Conservation (phyloP, 1,140 invertebrate genomes). For the Psix sp. region DNA sequence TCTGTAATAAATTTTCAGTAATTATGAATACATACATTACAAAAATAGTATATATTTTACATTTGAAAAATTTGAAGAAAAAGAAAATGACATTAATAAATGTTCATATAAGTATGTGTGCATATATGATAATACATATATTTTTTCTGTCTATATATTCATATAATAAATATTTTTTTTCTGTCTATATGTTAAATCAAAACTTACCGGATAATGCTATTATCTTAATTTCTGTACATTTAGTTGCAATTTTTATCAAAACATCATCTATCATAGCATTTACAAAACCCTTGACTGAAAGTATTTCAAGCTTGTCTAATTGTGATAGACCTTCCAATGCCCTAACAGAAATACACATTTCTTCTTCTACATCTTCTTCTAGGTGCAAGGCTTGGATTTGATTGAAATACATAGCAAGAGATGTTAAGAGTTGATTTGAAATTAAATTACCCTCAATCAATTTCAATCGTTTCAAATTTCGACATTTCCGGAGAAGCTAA, state of each 20-base stretch:
- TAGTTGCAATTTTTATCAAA: constrained; percentile 29
- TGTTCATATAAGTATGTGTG: no score
- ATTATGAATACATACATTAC: no score
- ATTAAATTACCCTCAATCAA: constrained; percentile 37
- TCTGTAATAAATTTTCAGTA: no score
- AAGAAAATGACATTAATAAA: no score
- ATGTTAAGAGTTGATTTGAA: constrained; percentile 11
- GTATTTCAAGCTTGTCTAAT: constrained; percentile 42
- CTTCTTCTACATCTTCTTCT: constrained; percentile 37
- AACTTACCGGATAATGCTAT: constrained; percentile 29
- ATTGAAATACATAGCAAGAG: constrained; percentile 10
- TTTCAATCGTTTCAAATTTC: constrained; percentile 36
- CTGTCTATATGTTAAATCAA: no score
- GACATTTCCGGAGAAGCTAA: constrained; percentile 25
- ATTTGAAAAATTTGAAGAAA: no score
- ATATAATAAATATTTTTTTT: no score
- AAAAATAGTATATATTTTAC: no score
- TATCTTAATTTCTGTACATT: constrained; percentile 33
- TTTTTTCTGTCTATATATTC: no score
- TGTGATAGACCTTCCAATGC: constrained; percentile 33
- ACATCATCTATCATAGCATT: constrained; percentile 20
- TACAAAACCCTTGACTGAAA: constrained; percentile 40
- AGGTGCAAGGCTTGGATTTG: constrained; percentile 32
- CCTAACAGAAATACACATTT: constrained; percentile 10
- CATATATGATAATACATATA: no score